Evolutionary conservation across 1,140 invertebrate genomes (phyloP).

Genomic region (Doryteuthis pealeii): DNA sequence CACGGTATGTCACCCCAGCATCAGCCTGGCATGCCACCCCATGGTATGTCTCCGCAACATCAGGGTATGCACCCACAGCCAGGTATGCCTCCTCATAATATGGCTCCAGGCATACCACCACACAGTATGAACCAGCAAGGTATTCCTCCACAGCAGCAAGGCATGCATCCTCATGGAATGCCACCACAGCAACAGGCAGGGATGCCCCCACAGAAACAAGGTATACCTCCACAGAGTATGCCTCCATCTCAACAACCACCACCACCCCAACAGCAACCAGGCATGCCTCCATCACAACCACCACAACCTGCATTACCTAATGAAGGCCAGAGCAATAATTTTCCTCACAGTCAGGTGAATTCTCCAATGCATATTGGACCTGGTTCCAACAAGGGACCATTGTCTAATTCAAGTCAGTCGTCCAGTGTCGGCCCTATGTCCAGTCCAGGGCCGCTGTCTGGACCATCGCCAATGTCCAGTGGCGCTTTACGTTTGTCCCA

Average conservation of each 20-base stretch:
- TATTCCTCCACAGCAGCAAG: conserved; percentile 31
- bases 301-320: not conserved
- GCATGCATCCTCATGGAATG: not conserved
- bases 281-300: conserved; percentile 22
- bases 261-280: conserved; percentile 19
- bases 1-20: conserved; percentile 5
- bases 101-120: not conserved
- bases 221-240: not conserved
- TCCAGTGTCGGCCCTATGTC: conserved; percentile 48
- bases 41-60: conserved; percentile 5
- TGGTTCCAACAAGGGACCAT: conserved; percentile 46
- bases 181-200: not conserved
- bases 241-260: not conserved
- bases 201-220: not conserved
- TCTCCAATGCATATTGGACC: conserved; percentile 26
- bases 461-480: conserved; percentile 43
- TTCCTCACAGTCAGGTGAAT: conserved; percentile 11
- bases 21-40: not conserved
- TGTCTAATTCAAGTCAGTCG: conserved; percentile 52
- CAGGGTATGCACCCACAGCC: not conserved
- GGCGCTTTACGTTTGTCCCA: conserved; percentile 51
- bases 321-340: conserved; percentile 11
- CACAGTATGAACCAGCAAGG: conserved; percentile 3
- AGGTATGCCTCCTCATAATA: not conserved
- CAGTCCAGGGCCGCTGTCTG: conserved; percentile 39